Conservation (phyloP, 2,797 vertebrate species). For the Synaphobranchus kaupii region DNA sequence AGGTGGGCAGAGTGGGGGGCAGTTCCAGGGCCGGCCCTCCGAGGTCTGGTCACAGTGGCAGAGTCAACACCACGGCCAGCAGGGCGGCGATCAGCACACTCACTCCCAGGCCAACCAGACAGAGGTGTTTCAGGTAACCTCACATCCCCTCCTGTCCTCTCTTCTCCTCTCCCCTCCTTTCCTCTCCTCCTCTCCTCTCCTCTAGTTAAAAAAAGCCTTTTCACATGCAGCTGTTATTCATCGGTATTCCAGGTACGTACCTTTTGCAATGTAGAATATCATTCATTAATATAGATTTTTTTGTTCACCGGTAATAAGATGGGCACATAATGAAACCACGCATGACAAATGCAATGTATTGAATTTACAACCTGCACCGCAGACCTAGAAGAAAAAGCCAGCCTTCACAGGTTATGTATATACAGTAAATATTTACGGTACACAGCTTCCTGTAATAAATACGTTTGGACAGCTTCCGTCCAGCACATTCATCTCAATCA, state of each 20-base stretch:
- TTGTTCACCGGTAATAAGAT: background rate
- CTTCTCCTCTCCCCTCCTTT: background rate
- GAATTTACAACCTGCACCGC: background rate
- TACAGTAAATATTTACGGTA: background rate
- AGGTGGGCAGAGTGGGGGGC: constrained; percentile 85
- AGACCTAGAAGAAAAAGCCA: background rate
- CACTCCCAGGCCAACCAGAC: constrained; percentile 90
- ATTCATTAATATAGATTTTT: background rate
- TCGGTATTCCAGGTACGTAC: background rate
- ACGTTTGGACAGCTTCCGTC: background rate
- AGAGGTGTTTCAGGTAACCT: constrained; percentile 93
- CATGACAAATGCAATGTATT: background rate
- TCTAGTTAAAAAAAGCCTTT: background rate
- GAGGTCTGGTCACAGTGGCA: constrained; percentile 99
- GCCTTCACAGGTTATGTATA: background rate
- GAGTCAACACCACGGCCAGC: constrained; percentile 93
- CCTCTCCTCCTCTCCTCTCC: background rate
- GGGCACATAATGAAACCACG: background rate
- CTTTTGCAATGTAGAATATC: background rate
- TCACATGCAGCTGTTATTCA: background rate
- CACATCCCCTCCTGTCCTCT: background rate
- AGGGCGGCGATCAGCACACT: constrained; percentile 86
- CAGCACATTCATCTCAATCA: background rate
- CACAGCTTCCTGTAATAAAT: background rate
- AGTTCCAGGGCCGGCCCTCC: constrained; percentile 93